A percentile compares a stretch with the other conserved stretches of the same genome.
Evolutionary conservation across 2,113 vertebrate species (phyloP).

Genomic region (Desmodus rotundus): DNA sequence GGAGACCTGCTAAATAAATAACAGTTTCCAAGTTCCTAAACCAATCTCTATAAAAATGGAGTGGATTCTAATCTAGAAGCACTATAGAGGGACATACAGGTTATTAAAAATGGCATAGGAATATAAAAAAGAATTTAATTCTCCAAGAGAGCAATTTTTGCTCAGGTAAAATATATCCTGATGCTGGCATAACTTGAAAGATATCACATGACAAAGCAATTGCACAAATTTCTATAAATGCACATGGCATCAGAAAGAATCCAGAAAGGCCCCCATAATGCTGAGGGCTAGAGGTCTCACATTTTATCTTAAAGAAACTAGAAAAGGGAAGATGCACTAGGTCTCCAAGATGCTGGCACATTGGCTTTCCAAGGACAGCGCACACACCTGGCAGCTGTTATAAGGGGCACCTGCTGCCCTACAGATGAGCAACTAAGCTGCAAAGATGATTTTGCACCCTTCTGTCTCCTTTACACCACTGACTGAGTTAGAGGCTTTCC

Average conservation of each 20-base stretch:
- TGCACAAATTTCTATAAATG: background rate
- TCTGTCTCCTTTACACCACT: background rate
- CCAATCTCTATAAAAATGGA: background rate
- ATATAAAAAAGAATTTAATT: background rate
- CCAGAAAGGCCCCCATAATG: background rate
- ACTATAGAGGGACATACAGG: background rate
- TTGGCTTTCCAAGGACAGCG: background rate
- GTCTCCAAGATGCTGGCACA: too few relatives aligned
- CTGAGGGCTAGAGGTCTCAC: background rate
- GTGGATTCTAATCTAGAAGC: background rate
- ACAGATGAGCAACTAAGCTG: fast-evolving
- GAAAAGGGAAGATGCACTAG: background rate
- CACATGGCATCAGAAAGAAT: background rate
- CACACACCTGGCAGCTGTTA: fast-evolving
- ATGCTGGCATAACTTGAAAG: background rate
- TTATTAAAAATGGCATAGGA: background rate
- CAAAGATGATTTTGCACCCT: fast-evolving
- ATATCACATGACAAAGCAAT: background rate
- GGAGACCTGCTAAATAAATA: slow-evolving; percentile 18
- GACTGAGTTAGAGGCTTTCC: background rate
- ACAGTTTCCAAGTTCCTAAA: background rate
- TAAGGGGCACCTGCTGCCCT: fast-evolving
- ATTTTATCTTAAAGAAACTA: background rate
- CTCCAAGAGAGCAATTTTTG: background rate
- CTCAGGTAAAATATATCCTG: background rate